A percentile compares a stretch with the other conserved stretches of the same genome.
These are phyloP conservation scores for Anguilla japonica DNA, from an alignment of 2,113 vertebrate genomes.

Conservation along the genomic window DNA sequence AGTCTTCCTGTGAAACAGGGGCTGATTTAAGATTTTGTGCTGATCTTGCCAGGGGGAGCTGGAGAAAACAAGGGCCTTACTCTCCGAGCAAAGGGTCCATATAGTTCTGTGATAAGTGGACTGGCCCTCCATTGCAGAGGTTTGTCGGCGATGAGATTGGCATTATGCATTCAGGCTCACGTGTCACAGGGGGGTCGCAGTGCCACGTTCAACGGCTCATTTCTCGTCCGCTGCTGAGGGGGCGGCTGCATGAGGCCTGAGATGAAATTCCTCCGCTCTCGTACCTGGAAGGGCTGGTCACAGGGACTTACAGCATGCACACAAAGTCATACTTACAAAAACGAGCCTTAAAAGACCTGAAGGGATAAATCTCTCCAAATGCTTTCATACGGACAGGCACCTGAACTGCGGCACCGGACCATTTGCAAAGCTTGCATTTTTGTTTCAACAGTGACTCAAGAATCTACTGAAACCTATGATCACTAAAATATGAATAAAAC, in stretches of 20 bases:
- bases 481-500: no score
- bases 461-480: no score
- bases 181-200: background rate
- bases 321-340: constrained; percentile 1
- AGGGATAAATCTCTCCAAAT: no score
- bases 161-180: background rate
- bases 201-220: background rate
- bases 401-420: no score
- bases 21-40: background rate
- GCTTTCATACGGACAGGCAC: no score
- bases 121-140: background rate
- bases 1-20: background rate
- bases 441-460: no score
- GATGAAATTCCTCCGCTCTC: background rate
- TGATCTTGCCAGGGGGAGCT: background rate
- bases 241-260: background rate
- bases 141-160: background rate
- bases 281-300: background rate
- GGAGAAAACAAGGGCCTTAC: background rate
- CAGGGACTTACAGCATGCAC: background rate
- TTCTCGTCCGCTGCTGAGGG: background rate
- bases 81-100: background rate
- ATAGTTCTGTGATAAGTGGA: background rate
- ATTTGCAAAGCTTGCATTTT: no score
- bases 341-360: background rate